Base-by-base conservation (phyloP, 2,797 vertebrate genomes). In the Calcarius lapponicus region DNA sequence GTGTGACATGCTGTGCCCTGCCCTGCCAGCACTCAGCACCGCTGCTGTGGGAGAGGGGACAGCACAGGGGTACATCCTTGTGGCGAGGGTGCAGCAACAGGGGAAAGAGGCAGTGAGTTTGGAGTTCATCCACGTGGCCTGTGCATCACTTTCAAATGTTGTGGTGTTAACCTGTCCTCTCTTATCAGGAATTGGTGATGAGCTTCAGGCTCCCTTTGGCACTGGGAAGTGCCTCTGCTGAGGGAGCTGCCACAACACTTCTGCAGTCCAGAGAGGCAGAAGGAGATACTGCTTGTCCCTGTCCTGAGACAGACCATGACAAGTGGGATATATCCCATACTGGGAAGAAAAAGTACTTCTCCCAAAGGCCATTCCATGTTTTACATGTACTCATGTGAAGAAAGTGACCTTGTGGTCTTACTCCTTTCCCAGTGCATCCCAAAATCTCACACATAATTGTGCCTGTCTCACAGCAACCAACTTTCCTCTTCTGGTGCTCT, bases 141-240 rank as follows among this genome's bases (percentile, higher is more conserved):
- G 38, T 3, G 13, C 7, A 3, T 40, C 10, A 7, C 22, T 43
- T 36, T 47, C n/a, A 40, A 58, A 61, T 16, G 17, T 3, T 7
- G 12, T 3, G 38, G 7, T 3, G 2, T 51, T 60, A 34, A 43
- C 7, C 6, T 11, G 20, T 7, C 43, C 2, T 0, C 7, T 34
- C 7, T 26, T 29, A 15, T 2, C 22, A 1, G 36, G 34, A 47
- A 3, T 2, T 25, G 36, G 8, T 40, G 14, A 53, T 4, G 26
- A 43, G 6, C 32, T 36, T n/a, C 34, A 3, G 8, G 69, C 16
- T 80, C 43, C 25, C 10, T 18, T 40, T 11, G 17, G 51, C 36
- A 10, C 45, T 26, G 26, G 25, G 2, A 88, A 22, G 26, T 25
- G 18, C 50, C 24, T 45, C 25, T 32, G 13, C 43, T 8, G 64